Conservation (phyloP, 2,113 vertebrate genomes). For the Tenrec ecaudatus region DNA sequence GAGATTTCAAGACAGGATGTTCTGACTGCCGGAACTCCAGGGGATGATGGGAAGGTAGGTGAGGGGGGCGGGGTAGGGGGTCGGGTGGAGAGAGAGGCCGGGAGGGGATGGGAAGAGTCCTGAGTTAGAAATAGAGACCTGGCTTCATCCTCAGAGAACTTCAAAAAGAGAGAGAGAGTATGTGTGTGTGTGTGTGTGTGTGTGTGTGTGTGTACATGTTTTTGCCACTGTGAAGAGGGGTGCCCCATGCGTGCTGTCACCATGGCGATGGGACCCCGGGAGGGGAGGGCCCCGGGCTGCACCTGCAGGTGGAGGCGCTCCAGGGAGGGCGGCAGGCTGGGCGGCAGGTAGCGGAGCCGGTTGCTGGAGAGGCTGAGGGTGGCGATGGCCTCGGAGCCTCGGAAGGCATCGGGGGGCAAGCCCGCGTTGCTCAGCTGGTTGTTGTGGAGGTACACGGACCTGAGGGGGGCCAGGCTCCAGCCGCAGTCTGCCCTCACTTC, state of each 20-base stretch:
- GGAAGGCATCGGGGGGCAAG: slow-evolving; percentile 79
- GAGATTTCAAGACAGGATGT: neutral
- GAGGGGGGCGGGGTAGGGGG: neutral
- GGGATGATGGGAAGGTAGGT: neutral
- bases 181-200: neutral
- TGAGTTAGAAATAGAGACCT: neutral
- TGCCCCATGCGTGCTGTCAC: neutral
- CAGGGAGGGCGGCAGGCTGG: slow-evolving; percentile 78
- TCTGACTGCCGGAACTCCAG: neutral
- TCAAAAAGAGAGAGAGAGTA: too few relatives aligned
- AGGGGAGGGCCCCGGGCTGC: neutral
- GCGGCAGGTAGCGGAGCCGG: slow-evolving; percentile 79
- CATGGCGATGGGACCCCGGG: neutral
- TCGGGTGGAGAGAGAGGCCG: accelerated
- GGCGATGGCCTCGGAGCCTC: slow-evolving; percentile 73
- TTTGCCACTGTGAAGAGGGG: too few relatives aligned
- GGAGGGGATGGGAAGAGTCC: neutral
- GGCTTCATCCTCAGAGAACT: neutral
- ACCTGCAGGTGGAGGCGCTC: slow-evolving; percentile 84
- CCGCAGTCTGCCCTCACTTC: neutral
- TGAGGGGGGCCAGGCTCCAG: slow-evolving; percentile 56
- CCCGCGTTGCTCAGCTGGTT: slow-evolving; percentile 82
- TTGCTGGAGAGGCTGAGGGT: slow-evolving; percentile 85
- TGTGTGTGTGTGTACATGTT: too few relatives aligned
- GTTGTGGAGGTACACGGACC: slow-evolving; percentile 86